Base-by-base conservation (phyloP, 2,888 invertebrate genomes). In the Eupithecia subfuscata region DNA sequence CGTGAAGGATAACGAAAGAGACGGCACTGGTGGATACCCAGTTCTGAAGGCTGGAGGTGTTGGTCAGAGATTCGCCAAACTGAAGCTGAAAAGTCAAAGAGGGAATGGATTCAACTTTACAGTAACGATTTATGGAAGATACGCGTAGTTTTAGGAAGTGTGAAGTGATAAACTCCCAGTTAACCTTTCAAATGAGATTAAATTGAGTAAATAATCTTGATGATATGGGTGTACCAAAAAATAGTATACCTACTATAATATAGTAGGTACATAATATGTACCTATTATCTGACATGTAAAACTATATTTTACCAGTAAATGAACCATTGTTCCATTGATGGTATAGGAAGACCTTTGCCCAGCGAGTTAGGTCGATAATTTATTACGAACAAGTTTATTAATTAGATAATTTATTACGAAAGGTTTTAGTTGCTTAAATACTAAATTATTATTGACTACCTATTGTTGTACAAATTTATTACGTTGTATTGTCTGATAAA, bases 1-100 rank as follows among this genome's bases (percentile, higher is more conserved):
- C 74, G 74, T 94, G 0, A 94, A 92, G 78, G 94, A 95, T 63
- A 86, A 95, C 52, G 82, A 88, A 0, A 82, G 75, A 0, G 92
- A 93, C 40, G 94, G 94, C 0, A 81, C 82, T 0, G 94, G 94
- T 0, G 94, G 94, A 0, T 95, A 90, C 63, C 90, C 94, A 0
- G 88, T 89, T 0, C 81, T 95, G 5, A 86, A 89, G 0, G 81
- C 92, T 0, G 95, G 95, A 2, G 95, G 95, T 0, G 81, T 95
- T 0, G 95, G 95, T 0, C 92, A 93, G 75, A 86, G 89, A 16
- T 92, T 92, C 73, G 91, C 90, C 40, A 93, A 91, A 71, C 87
- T 95, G 75, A 92, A 94, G 75, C 80, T 95, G 79, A 93, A 93
- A 83, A 92, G 93, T 56, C 95, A 95, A 79, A 85, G 93, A 40